These are phyloP conservation scores for Bubo scandiacus DNA, from an alignment of 2,113 vertebrate species.

Conservation along the genomic window DNA sequence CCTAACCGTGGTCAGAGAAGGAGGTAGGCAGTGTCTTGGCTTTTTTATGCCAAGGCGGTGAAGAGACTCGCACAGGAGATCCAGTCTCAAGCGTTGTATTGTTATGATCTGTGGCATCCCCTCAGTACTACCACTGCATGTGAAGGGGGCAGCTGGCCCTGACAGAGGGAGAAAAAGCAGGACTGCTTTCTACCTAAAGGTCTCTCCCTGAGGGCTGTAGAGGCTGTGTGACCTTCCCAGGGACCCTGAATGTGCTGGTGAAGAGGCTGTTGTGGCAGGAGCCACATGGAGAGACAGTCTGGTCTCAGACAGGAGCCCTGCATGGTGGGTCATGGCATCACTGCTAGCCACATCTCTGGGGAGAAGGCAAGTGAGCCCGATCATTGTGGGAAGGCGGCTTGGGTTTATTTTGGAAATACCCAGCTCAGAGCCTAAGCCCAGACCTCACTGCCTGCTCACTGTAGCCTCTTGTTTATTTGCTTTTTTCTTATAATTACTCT, in stretches of 20 bases:
- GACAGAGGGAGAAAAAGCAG: not conserved
- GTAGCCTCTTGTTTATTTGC: not conserved
- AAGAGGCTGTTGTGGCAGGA: not conserved
- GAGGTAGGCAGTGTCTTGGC: not conserved
- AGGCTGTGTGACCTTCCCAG: not conserved
- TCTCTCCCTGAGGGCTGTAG: not conserved
- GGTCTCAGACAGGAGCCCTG: not conserved
- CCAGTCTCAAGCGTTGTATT: not conserved
- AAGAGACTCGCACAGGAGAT: not conserved
- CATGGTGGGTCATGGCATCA: accelerated
- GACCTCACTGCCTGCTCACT: not conserved
- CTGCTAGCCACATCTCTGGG: not conserved
- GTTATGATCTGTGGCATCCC: not conserved
- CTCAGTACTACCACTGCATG: not conserved
- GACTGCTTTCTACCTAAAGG: not conserved
- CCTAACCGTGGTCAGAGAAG: not conserved
- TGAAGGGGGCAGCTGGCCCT: not conserved
- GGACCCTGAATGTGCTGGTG: not conserved
- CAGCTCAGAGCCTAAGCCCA: not conserved
- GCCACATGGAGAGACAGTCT: not conserved
- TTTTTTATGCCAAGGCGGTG: not conserved
- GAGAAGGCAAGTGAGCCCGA: not conserved
- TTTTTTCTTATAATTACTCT: not conserved
- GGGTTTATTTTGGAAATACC: conserved; percentile 6
- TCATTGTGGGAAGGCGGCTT: not conserved